Evolutionary conservation across 1,140 invertebrate genomes (phyloP).

Genomic region (Psix sp.): DNA sequence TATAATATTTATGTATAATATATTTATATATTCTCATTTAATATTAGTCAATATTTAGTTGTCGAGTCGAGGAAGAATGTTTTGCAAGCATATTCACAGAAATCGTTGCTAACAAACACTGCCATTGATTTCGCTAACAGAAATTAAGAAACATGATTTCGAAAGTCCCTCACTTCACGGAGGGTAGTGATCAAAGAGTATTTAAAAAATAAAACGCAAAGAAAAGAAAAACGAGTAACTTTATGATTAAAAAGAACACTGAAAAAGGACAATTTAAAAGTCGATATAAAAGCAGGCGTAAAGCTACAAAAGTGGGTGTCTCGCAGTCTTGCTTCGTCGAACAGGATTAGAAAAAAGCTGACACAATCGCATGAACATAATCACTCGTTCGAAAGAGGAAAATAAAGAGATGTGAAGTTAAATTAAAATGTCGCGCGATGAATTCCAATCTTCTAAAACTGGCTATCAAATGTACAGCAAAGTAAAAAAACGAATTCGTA

Average conservation of each 20-base stretch:
- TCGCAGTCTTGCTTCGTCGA: neutral
- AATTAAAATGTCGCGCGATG: too few relatives aligned
- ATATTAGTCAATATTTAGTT: neutral
- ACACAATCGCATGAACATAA: neutral
- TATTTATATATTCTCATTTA: neutral
- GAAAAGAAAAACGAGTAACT: neutral
- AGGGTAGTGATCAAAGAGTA: neutral
- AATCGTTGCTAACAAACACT: too few relatives aligned
- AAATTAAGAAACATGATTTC: too few relatives aligned
- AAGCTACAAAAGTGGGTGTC: neutral
- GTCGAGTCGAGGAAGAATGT: neutral
- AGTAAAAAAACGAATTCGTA: too few relatives aligned
- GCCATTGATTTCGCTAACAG: too few relatives aligned
- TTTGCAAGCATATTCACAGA: neutral
- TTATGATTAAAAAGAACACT: neutral
- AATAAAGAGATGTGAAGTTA: too few relatives aligned
- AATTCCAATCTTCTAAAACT: too few relatives aligned
- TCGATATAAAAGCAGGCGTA: neutral
- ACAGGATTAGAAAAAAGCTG: neutral
- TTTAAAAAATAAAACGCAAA: neutral
- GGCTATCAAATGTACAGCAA: too few relatives aligned
- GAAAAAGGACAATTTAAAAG: neutral
- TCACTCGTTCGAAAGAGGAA: too few relatives aligned
- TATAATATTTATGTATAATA: constrained; percentile 8
- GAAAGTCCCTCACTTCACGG: too few relatives aligned